These are phyloP conservation scores for Pocota personata DNA, from an alignment of 2,888 invertebrate genomes.

Conservation along the genomic window DNA sequence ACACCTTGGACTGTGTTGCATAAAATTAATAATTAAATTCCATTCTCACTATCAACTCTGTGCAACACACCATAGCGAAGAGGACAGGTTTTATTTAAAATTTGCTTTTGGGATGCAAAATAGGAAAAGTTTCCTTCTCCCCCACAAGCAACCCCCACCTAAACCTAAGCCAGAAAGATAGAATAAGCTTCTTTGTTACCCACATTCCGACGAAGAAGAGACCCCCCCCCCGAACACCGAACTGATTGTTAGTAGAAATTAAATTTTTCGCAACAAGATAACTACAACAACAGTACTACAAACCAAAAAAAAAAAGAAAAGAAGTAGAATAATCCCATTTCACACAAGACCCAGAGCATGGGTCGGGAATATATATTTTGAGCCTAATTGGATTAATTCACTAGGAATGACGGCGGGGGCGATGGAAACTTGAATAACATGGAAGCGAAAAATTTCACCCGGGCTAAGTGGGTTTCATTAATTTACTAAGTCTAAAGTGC, in stretches of 20 bases:
- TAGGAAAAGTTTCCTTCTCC: constrained; percentile 38
- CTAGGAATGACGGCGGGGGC: constrained; percentile 6
- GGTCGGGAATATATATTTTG: constrained; percentile 58
- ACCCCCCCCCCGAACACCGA: not conserved
- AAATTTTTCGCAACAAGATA: constrained; percentile 52
- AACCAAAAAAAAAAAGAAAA: constrained; percentile 7
- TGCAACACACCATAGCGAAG: constrained; percentile 32
- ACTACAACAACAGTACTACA: not conserved
- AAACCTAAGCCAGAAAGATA: constrained; percentile 32
- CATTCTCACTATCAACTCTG: constrained; percentile 67
- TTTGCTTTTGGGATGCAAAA: constrained; percentile 61
- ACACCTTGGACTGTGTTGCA: constrained; percentile 63
- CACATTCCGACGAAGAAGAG: not conserved
- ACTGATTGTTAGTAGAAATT: constrained; percentile 56
- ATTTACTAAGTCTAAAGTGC: constrained; percentile 70
- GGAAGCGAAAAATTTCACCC: constrained; percentile 53
- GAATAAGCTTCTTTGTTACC: constrained; percentile 60
- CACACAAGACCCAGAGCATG: constrained; percentile 46
- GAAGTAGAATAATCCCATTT: constrained; percentile 64
- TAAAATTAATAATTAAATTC: constrained; percentile 72
- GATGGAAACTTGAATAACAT: constrained; percentile 21
- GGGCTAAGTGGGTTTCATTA: constrained; percentile 67
- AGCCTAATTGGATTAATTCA: constrained; percentile 73
- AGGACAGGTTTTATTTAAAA: constrained; percentile 57
- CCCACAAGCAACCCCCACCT: not conserved